Base-by-base conservation (phyloP, 2,888 invertebrate species). In the Caenorhabditis zanzibari region DNA sequence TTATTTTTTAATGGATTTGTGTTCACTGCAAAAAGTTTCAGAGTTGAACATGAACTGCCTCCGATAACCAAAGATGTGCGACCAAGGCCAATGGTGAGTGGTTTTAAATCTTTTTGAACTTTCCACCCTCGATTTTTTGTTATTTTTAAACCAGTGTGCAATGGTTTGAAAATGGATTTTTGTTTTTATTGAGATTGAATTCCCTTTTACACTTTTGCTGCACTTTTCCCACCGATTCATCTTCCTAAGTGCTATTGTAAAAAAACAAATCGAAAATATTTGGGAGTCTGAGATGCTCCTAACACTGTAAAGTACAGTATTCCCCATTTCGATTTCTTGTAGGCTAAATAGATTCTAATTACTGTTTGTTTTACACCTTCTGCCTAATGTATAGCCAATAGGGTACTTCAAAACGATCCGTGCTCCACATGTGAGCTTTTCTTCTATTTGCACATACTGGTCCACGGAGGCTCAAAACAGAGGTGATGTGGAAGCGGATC, bases 51-150 rank as follows among this genome's bases (percentile, higher is more conserved):
- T 19, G 71, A 76, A 32, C 64, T 80, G 54, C 58, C 59, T 14
- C 75, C 75, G 44, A 76, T 84, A 22, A 80, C 76, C 12, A 84
- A 84, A 28, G 84, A 84, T 58, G 84, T 84, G 0, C 58, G 84
- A 56, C 84, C 84, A 26, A 75, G 76, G 59, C 75, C 80, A 59
- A 84, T 80, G 84, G 84, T 84, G 76, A 81, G 80, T 63, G 16
- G 28, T 61, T 63, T 68, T 49, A 19, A 49, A 66, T 49, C 26
- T 66, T 66, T 66, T 66, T 32, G 32, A 52, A 73, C 47, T 59
- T 59, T 59, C 28, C 32, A 58, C 56, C 24, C 41, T 22, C 47
- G 19, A 35, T 47, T 47, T 47, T 47, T n/a, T 19, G 47, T 19
- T 19, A 47, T 47, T 19, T 19, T 19, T n/a, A 19, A 47, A 16